Conservation (phyloP, 2,888 invertebrate genomes). For the Anaspis maculata region DNA sequence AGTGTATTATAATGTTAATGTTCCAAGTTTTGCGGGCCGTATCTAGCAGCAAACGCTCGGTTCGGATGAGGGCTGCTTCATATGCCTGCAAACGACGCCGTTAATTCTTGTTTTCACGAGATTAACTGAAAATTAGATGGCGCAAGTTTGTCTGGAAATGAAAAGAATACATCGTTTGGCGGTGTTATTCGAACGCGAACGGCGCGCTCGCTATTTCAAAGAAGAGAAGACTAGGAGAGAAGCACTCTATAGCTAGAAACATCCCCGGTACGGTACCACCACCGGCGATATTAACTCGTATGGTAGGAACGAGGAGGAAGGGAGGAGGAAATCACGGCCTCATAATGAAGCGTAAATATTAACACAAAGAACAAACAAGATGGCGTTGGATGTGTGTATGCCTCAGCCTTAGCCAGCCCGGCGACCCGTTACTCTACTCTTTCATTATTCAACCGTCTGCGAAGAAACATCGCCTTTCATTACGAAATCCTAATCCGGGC, state of each 20-base stretch:
- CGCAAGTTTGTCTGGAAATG: constrained; percentile 42
- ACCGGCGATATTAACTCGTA: constrained; percentile 30
- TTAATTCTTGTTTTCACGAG: constrained; percentile 44
- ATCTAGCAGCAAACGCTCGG: constrained; percentile 27
- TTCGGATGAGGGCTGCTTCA: constrained; percentile 36
- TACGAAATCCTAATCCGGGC: too few relatives aligned
- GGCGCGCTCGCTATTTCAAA: constrained; percentile 30
- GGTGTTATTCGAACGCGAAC: constrained; percentile 41
- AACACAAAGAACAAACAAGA: constrained; percentile 27
- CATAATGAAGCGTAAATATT: constrained; percentile 36
- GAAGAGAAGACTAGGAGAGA: constrained; percentile 12
- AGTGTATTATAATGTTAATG: constrained; percentile 43
- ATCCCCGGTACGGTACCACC: too few relatives aligned
- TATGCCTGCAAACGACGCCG: constrained; percentile 44
- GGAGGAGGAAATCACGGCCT: constrained; percentile 23
- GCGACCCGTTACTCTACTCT: constrained; percentile 4
- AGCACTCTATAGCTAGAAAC: too few relatives aligned
- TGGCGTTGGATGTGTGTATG: too few relatives aligned
- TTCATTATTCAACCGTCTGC: constrained; percentile 10
- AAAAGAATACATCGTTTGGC: constrained; percentile 40
- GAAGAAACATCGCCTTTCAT: constrained; percentile 7
- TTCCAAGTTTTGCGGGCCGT: constrained; percentile 38
- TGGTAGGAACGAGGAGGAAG: too few relatives aligned
- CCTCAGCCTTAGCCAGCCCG: too few relatives aligned
- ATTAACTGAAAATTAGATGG: constrained; percentile 46